Conservation (phyloP, 2,888 invertebrate species). For the Ophion costatus region DNA sequence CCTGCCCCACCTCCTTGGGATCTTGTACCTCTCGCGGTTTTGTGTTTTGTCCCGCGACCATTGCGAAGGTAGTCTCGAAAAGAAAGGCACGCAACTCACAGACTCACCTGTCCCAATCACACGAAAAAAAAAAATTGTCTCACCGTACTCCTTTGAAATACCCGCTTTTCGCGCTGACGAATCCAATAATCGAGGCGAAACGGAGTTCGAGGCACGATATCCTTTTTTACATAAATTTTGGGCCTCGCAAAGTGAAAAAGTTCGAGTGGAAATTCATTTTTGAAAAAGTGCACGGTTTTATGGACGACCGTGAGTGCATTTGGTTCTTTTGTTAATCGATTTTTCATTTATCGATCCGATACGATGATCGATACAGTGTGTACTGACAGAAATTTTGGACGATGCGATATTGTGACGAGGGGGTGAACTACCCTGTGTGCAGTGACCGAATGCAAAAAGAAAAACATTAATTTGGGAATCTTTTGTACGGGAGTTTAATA, state of each 20-base stretch:
- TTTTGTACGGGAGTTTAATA: too few species aligned
- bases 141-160: background rate
- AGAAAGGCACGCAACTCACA: background rate
- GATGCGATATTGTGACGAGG: too few species aligned
- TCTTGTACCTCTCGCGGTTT: conserved; percentile 43
- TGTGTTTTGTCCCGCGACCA: conserved; percentile 32
- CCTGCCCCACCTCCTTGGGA: background rate
- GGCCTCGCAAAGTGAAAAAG: background rate
- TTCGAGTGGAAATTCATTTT: background rate
- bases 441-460: too few species aligned
- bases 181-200: too few species aligned
- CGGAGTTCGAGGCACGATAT: too few species aligned
- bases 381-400: too few species aligned
- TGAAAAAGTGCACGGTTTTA: background rate
- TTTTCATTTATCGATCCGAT: background rate
- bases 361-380: too few species aligned
- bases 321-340: background rate
- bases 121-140: background rate
- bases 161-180: too few species aligned
- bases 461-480: too few species aligned
- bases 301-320: background rate
- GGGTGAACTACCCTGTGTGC: too few species aligned
- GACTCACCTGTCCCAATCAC: conserved; percentile 34
- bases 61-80: conserved; percentile 41
- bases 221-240: background rate